phyloP scores from a whole-genome alignment of 2,797 vertebrate genomes.

The Malurus leucopterus region DNA sequence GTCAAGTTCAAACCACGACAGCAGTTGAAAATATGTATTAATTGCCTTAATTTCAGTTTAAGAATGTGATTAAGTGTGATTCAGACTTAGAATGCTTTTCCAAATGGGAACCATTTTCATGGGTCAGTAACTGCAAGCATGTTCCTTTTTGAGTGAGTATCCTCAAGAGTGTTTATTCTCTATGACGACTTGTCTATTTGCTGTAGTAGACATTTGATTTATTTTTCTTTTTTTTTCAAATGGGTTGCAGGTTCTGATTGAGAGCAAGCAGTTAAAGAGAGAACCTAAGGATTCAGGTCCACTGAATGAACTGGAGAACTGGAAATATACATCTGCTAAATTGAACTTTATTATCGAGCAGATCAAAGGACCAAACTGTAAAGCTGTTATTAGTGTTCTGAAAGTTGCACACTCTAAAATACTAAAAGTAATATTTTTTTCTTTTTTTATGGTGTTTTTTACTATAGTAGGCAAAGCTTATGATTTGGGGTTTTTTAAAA shows the following conservation, averaged over 20 bases:
- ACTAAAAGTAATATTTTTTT: conserved; percentile 69
- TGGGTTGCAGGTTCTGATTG: conserved; percentile 73
- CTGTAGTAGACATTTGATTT: background rate
- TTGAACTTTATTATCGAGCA: conserved; percentile 82
- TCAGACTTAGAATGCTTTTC: background rate
- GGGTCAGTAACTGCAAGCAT: background rate
- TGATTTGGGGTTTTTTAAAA: background rate
- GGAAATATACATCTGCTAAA: conserved; percentile 78
- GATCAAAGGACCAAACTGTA: conserved; percentile 77
- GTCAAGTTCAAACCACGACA: background rate
- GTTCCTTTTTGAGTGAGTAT: background rate
- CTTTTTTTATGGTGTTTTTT: background rate
- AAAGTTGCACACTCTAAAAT: conserved; percentile 73
- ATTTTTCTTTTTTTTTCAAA: background rate
- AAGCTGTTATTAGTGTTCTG: conserved; percentile 76
- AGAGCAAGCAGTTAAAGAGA: conserved; percentile 76
- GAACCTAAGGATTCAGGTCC: conserved; percentile 76
- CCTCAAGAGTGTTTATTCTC: background rate
- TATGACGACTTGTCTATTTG: background rate
- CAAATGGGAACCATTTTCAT: background rate
- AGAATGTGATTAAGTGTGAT: background rate
- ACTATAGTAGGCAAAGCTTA: background rate
- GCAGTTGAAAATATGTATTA: background rate
- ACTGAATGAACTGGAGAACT: conserved; percentile 79
- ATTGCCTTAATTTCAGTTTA: background rate